Evolutionary conservation across 2,113 vertebrate species (phyloP), one percentile per base, ranked within the genome.

Genomic region (Reinhardtius hippoglossoides): DNA sequence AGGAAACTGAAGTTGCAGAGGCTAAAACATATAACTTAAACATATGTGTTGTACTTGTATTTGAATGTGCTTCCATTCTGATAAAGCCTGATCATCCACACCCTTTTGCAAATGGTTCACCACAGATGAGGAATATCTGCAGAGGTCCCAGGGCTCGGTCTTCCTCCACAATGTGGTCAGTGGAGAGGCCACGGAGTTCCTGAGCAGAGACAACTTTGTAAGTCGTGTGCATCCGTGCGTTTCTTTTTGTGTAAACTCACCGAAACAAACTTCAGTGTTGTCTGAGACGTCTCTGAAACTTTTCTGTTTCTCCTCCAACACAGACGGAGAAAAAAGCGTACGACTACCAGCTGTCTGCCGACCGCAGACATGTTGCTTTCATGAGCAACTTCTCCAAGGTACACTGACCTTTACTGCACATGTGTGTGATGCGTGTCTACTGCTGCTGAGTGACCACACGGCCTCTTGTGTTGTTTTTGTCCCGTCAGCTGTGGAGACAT

Each of bases 301-400:
- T 59, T n/a, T 31, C 55, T 9, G 18, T 20, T 5, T 27, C 61
- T n/a, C n/a, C n/a, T n/a, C n/a, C n/a, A n/a, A n/a, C n/a, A 9
- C 94, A 99, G 98, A 89, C 83, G 40, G 83, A 92, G 80, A 95
- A 94, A 59, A 83, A 88, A 5, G 97, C 97, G 69, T 91, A 93
- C 58, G 95, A 95, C 87, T 99, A 96, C 80, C 74, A 92, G n/a
- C 83, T 98, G 69, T 98, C 98, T 72, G 91, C 94, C 48, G 95
- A 99, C 89, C 92, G 76, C 13, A 93, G 91, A 76, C 98, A 96
- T 90, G 94, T 94, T 5, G 95, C 95, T 46, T 94, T 99, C 70
- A 94, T 97, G 93, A 99, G 96, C 89, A 97, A 98, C 91, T 95
- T 94, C 69, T 90, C 93, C 64, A 97, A 98, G 96, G 98, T 99